A percentile compares a stretch with the other conserved stretches of the same genome.
phyloP scores from a whole-genome alignment of 2,797 vertebrate genomes.

The Sciurus carolinensis region DNA sequence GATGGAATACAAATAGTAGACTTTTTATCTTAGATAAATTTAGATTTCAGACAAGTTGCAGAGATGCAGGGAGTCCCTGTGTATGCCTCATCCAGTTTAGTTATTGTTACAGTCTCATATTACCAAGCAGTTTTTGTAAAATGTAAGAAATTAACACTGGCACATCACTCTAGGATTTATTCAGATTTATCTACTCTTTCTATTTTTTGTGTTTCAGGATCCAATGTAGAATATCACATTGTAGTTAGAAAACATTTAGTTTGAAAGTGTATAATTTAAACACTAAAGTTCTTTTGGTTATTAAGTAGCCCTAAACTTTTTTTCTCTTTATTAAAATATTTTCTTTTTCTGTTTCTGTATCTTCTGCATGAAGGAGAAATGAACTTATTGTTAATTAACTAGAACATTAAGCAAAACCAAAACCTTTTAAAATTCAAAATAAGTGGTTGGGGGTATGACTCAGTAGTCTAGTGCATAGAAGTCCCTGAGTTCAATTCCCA shows the following conservation, averaged over 20 bases:
- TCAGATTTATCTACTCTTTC: conserved; percentile 30
- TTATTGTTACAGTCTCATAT: neutral
- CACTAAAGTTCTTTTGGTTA: conserved; percentile 23
- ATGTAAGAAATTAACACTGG: conserved; percentile 1
- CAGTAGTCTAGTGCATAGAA: neutral
- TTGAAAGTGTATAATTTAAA: conserved; percentile 41
- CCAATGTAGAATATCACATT: neutral
- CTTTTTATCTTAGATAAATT: conserved; percentile 17
- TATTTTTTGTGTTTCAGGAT: conserved; percentile 7
- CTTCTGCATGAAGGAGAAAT: conserved; percentile 5
- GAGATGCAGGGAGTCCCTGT: neutral
- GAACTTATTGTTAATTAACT: conserved; percentile 15
- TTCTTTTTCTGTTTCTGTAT: neutral
- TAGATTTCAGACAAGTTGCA: conserved; percentile 5
- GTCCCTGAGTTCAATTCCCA: neutral
- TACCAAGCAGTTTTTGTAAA: neutral
- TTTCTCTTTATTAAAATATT: neutral
- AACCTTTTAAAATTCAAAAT: conserved; percentile 16
- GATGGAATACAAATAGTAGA: neutral
- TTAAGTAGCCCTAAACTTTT: neutral
- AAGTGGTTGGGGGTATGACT: neutral
- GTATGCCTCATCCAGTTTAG: neutral
- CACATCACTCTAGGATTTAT: neutral
- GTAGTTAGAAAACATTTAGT: conserved; percentile 46
- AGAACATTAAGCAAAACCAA: conserved; percentile 41